A percentile compares a stretch with the other conserved stretches of the same genome.
phyloP scores from a whole-genome alignment of 2,113 vertebrate species.

The Sciurus niger region DNA sequence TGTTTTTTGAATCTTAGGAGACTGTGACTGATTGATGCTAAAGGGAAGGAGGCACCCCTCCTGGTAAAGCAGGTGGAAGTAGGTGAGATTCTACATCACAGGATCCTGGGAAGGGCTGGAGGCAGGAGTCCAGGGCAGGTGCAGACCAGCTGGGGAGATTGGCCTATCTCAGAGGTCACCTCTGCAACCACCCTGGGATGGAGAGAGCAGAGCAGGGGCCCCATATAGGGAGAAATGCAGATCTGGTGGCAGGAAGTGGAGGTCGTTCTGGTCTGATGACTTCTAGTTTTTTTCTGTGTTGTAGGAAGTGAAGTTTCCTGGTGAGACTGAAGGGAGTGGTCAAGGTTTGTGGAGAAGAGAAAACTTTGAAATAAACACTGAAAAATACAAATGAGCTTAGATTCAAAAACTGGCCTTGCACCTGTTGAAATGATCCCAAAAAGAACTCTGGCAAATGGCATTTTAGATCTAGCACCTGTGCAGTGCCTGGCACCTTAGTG shows the following conservation, averaged over 20 bases:
- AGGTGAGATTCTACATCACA: not conserved
- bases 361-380: constrained; percentile 12
- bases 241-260: constrained; percentile 69
- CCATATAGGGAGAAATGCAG: not conserved
- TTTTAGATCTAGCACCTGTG: not conserved
- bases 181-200: not conserved
- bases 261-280: constrained; percentile 50
- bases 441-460: not conserved
- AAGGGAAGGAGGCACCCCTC: not conserved
- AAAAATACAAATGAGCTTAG: not conserved
- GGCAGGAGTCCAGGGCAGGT: not conserved
- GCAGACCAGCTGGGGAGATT: not conserved
- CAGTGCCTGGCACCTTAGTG: too few species aligned
- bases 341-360: constrained; percentile 27
- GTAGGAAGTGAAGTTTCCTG: constrained; percentile 68
- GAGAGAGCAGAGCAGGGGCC: not conserved
- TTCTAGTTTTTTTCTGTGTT: constrained; percentile 53
- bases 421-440: not conserved
- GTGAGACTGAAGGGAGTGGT: constrained; percentile 21
- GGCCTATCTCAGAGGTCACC: not conserved
- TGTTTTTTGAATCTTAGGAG: not conserved
- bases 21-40: not conserved
- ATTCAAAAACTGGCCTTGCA: not conserved
- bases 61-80: not conserved
- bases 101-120: not conserved